These are phyloP conservation scores for Dicyrtoma fusca DNA, from an alignment of 2,888 invertebrate species.

Conservation along the genomic window DNA sequence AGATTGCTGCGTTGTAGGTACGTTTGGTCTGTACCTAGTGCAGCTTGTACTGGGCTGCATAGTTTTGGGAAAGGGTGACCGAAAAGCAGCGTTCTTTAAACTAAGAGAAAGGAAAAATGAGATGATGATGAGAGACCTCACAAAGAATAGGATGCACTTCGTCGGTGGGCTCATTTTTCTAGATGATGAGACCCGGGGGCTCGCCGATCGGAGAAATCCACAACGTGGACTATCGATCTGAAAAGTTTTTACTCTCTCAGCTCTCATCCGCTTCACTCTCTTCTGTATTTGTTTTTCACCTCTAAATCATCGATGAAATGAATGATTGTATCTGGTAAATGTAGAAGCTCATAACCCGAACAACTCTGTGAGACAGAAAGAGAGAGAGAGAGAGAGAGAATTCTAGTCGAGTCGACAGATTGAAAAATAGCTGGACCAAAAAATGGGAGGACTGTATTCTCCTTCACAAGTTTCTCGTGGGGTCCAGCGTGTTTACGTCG, in stretches of 20 bases:
- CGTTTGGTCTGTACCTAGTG: too few relatives aligned
- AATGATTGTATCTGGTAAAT: conserved; percentile 22
- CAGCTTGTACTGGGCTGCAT: too few relatives aligned
- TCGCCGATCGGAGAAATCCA: conserved; percentile 11
- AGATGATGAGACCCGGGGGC: conserved; percentile 48
- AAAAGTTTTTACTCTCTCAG: not conserved
- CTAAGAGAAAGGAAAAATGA: conserved; percentile 22
- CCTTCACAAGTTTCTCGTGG: conserved; percentile 5
- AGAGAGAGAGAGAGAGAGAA: too few relatives aligned
- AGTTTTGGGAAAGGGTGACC: too few relatives aligned
- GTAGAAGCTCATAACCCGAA: not conserved
- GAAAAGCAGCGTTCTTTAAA: not conserved
- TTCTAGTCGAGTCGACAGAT: conserved; percentile 4
- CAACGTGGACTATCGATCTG: conserved; percentile 14
- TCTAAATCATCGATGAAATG: conserved; percentile 36
- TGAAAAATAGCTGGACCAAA: conserved; percentile 8
- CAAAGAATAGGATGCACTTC: conserved; percentile 45
- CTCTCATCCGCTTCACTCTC: not conserved
- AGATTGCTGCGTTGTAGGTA: too few relatives aligned
- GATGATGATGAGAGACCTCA: conserved; percentile 48
- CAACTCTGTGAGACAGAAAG: too few relatives aligned
- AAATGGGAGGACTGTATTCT: not conserved
- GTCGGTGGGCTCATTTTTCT: conserved; percentile 56
- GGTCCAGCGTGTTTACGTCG: conserved; percentile 11
- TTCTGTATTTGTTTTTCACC: conserved; percentile 38